Base-by-base conservation (phyloP, 2,888 invertebrate genomes). In the Cataglyphis rosenhaueri region DNA sequence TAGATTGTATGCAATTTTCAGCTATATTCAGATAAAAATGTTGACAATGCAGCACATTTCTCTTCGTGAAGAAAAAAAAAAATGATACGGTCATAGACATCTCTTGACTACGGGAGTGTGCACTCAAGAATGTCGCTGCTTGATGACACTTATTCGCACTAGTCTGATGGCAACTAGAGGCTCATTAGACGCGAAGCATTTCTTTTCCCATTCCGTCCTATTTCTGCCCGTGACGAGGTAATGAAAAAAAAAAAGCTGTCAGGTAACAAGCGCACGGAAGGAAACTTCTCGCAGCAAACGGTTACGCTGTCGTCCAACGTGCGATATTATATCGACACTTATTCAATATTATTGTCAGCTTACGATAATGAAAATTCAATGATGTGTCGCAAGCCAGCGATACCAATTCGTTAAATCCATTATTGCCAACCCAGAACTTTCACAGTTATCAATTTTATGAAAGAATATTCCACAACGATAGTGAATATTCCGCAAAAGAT, bases 171-270 rank as follows among this genome's bases (percentile, higher is more conserved):
- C 73, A 84, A 83, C 83, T 81, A 88, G 87, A 85, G 85, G 87
- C 86, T 91, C 90, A 87, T 91, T 90, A 91, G 87, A 86, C 84
- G 71, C 59, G 44, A 35, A 73, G 29, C 65, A 59, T 66, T 64
- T 61, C 71, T 70, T 78, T 75, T 70, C 57, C 48, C 83, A 44
- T 73, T 78, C 59, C 73, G 76, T 55, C 29, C 59, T 62, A 71
- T 55, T 84, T 82, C 84, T 81, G 21, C 64, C 62, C 62, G 35
- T 59, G 61, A 65, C n/a, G 59, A 62, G 64, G 76, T 35, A 82
- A 84, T 44, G 59, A 74, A 81, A 74, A 57, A 68, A 75, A 59
- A 59, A 74, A 66, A 82, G 61, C 61, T 38, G 52, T 21, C 65
- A 61, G 38, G 82, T 88, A 88, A 88, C 85, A 87, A 88, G 85